Percentiles rank a stretch among this genome's conserved stretches.
Evolutionary conservation across 53 echinoderm and acorn worm genomes (phyloP).

Genomic region (Apostichopus leukothele): DNA sequence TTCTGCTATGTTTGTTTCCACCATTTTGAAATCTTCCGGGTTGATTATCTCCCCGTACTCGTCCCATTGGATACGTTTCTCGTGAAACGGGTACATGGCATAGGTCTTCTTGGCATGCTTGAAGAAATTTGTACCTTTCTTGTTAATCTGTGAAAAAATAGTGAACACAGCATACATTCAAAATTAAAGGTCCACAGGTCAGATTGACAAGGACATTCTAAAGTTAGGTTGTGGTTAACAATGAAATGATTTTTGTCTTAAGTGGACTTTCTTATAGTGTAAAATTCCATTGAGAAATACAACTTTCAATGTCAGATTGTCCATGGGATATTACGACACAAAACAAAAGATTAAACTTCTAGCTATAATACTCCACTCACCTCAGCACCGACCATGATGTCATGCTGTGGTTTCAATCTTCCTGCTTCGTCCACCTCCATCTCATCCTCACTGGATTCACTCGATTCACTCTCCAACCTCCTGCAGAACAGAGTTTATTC

Average conservation of each 20-base stretch:
- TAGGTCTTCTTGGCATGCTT: conserved; percentile 96
- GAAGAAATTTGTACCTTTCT: conserved; percentile 97
- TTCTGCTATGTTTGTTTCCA: conserved; percentile 66
- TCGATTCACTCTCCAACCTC: conserved; percentile 80
- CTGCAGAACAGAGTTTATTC: neutral
- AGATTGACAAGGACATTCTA: too few species aligned
- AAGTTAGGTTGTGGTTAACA: too few species aligned
- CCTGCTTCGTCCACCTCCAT: conserved; percentile 89
- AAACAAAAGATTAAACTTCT: too few species aligned
- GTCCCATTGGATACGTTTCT: conserved; percentile 94
- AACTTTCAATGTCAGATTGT: too few species aligned
- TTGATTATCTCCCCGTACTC: conserved; percentile 97
- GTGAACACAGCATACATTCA: too few species aligned
- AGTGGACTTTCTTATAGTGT: too few species aligned
- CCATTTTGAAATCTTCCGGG: conserved; percentile 90
- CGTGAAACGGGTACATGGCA: conserved; percentile 96
- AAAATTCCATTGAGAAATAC: too few species aligned
- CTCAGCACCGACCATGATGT: conserved; percentile 91
- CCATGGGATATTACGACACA: too few species aligned
- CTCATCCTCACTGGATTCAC: conserved; percentile 96
- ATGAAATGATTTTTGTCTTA: too few species aligned
- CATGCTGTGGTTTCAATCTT: conserved; percentile 74
- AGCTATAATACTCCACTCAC: conserved; percentile 41
- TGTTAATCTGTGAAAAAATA: conserved; percentile 58
- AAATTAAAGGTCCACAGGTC: too few species aligned